Evolutionary conservation across 2,797 vertebrate species (phyloP), one percentile per base, ranked within the genome.

Genomic region (Liparis tanakae): DNA sequence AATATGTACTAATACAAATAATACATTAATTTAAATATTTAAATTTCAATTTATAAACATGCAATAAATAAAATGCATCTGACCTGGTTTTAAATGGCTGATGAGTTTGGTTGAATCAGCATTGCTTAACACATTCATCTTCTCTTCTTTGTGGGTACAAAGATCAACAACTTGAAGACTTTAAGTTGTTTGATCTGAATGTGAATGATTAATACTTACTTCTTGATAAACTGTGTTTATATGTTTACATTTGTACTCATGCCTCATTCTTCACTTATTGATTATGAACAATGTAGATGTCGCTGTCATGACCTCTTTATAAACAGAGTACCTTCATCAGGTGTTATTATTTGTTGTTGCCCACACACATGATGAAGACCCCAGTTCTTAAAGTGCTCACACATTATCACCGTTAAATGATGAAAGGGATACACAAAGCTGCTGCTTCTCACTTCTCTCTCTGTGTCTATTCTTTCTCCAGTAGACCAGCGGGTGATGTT

Each of bases 401-500:
- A 41, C 36, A n/a, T 12, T 20, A 58, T 59, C 2, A 44, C 20
- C 44, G n/a, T 51, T 36, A 39, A 20, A 46, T 20, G 9, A 18
- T 55, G 18, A 55, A n/a, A 14, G 15, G 1, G 12, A 67, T 34
- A 20, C 4, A 39, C 13, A 18, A 67, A 53, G 18, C 50, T 37
- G 10, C 4, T 44, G 5, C 30, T 53, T 59, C 18, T 67, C 39
- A 22, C 13, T 58, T 41, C 33, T 5, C 8, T n/a, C 43, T 59
- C 10, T 82, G 10, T 54, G 3, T 80, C 8, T 85, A 13, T 57
- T 76, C 30, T 70, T 41, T 66, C 51, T 57, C 78, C 92, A 98
- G 97, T 97, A 93, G 97, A 98, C 89, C 97, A 96, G 81, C 95
- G 97, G 64, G 93, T 97, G 22, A 95, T 95, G 85, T 99, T 99